Base-by-base conservation (phyloP, 1,140 invertebrate species). In the Scaptomyza pallida region DNA sequence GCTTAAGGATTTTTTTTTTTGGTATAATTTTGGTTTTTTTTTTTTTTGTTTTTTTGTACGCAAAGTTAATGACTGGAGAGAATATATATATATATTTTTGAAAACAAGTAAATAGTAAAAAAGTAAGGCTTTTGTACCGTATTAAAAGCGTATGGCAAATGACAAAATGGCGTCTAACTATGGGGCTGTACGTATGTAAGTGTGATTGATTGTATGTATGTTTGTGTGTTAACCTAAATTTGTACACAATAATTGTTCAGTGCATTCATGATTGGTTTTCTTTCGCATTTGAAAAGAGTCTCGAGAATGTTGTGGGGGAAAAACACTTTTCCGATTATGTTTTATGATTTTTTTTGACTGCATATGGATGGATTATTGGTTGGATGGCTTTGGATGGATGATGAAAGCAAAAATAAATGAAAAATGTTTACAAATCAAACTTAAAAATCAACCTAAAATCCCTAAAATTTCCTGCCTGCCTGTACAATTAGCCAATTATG, bases 51-150 rank as follows among this genome's bases (percentile, higher is more conserved):
- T 16, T 33, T 60, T 81, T n/a, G 67, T 75, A 85, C 80, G 80
- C 81, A 85, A 78, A 90, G 88, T 90, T 90, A 90, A 90, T 90
- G 88, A 90, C 88, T 90, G 88, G 88, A 90, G 88, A 90, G 89
- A 72, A 78, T 78, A 47, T 47, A 47, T 52, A n/a, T n/a, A n/a
- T n/a, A n/a, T n/a, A n/a, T n/a, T n/a, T n/a, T n/a, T n/a, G n/a
- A 19, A 82, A 77, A 79, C 70, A 82, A 71, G 57, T 23, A 21
- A 21, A 61, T 62, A 62, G 41, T 61, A 13, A 52, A 76, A 80
- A 75, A 86, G 44, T 85, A 75, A 80, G 71, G 60, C 60, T 78
- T 56, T 57, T 69, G 35, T 67, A 69, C 60, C 72, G 71, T 71
- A 72, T 69, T 70, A 44, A 78, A 85, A 63, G 81, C 81, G 63